phyloP scores from a whole-genome alignment of 2,113 vertebrate genomes.

The Macaca nemestrina region DNA sequence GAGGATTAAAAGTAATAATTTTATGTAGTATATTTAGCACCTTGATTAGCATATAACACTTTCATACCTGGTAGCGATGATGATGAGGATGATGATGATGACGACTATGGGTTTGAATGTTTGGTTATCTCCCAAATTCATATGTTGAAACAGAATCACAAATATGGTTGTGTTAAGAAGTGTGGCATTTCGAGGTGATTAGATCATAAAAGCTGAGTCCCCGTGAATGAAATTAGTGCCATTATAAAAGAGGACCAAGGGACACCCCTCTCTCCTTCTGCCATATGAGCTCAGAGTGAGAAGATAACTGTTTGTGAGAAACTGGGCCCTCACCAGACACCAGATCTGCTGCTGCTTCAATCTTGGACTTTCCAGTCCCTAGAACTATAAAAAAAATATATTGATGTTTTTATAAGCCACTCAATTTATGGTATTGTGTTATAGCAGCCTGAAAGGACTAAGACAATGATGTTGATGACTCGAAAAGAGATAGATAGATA shows the following conservation, averaged over 20 bases:
- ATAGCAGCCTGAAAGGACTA: background rate
- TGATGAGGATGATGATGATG: too few species aligned
- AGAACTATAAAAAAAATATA: background rate
- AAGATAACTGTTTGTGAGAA: background rate
- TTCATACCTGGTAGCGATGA: background rate
- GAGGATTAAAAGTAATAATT: background rate
- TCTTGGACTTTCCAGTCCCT: background rate
- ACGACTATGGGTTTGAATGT: background rate
- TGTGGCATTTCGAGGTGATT: background rate
- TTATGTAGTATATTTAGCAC: background rate
- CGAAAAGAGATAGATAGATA: background rate
- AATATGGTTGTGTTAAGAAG: background rate
- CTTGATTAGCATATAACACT: background rate
- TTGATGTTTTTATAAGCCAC: background rate
- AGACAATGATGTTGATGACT: background rate
- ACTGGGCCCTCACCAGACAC: background rate
- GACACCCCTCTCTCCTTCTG: background rate
- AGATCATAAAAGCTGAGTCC: accelerated
- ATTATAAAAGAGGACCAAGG: background rate
- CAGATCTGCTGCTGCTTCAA: background rate
- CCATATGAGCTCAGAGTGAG: background rate
- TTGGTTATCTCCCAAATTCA: background rate
- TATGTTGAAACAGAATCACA: background rate
- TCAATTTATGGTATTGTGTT: background rate
- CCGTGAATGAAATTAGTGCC: too few species aligned